phyloP scores from a whole-genome alignment of 2,113 vertebrate genomes.

The Rhipidura dahli region DNA sequence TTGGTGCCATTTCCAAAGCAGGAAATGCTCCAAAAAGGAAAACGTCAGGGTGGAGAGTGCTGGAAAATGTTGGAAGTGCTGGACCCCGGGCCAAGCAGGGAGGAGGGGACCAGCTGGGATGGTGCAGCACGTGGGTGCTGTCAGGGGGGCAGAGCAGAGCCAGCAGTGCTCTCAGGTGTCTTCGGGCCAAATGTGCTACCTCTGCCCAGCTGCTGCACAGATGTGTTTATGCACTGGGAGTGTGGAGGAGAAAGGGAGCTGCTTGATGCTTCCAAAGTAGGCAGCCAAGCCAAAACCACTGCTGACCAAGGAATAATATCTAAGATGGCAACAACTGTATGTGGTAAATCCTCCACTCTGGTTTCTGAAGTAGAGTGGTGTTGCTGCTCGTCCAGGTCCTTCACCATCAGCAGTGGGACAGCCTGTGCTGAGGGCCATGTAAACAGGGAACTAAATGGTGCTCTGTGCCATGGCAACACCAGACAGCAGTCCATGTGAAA shows the following conservation, averaged over 20 bases:
- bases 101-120: background rate
- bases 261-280: background rate
- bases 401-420: fast-evolving
- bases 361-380: background rate
- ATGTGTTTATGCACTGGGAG: background rate
- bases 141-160: background rate
- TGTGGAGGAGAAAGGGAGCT: background rate
- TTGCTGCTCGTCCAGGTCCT: background rate
- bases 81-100: fast-evolving
- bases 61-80: background rate
- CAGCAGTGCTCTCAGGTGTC: background rate
- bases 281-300: background rate
- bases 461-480: background rate
- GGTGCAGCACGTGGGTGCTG: fast-evolving
- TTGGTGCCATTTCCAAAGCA: background rate
- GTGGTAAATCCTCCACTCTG: background rate
- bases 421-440: background rate
- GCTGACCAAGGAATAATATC: background rate
- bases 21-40: background rate
- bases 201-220: background rate
- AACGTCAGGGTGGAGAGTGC: fast-evolving
- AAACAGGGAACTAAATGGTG: background rate
- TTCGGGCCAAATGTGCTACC: fast-evolving
- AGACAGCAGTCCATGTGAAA: background rate
- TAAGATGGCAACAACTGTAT: background rate